Evolutionary conservation across 2,888 invertebrate genomes (phyloP).

Genomic region (Allophyes oxyacanthae): DNA sequence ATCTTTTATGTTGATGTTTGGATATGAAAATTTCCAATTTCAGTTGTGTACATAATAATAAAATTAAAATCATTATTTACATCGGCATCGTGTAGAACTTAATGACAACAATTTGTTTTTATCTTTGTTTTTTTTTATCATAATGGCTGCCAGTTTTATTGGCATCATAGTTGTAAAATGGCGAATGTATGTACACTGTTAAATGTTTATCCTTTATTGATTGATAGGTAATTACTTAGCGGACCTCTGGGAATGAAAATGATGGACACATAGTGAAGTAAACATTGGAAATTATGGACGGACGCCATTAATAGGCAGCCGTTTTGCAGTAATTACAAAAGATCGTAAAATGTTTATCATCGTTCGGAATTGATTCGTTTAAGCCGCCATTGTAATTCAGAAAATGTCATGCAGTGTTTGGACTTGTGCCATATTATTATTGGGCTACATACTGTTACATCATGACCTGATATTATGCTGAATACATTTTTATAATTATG

Average conservation of each 20-base stretch:
- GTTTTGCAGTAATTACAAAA: conserved; percentile 24
- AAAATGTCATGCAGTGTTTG: conserved; percentile 28
- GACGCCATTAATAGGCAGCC: conserved; percentile 4
- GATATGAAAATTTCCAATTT: conserved; percentile 1
- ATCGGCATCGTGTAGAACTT: background rate
- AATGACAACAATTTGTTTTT: background rate
- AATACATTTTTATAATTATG: too few species aligned
- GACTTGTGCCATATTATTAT: conserved; percentile 25
- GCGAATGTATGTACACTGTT: too few species aligned
- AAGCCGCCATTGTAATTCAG: conserved; percentile 23
- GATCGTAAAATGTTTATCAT: conserved; percentile 20
- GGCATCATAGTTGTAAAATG: too few species aligned
- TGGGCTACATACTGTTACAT: conserved; percentile 8
- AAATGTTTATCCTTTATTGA: background rate
- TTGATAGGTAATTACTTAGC: background rate
- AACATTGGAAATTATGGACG: background rate
- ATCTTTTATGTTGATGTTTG: conserved; percentile 8
- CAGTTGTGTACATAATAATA: background rate
- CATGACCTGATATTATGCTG: background rate
- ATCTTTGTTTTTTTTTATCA: too few species aligned
- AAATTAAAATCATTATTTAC: too few species aligned
- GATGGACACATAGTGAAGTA: background rate
- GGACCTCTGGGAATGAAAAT: background rate
- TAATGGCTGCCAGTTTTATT: too few species aligned
- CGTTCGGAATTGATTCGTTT: conserved; percentile 26